Evolutionary conservation across 2,888 invertebrate species (phyloP).

Genomic region (Eumerus sabulonum): DNA sequence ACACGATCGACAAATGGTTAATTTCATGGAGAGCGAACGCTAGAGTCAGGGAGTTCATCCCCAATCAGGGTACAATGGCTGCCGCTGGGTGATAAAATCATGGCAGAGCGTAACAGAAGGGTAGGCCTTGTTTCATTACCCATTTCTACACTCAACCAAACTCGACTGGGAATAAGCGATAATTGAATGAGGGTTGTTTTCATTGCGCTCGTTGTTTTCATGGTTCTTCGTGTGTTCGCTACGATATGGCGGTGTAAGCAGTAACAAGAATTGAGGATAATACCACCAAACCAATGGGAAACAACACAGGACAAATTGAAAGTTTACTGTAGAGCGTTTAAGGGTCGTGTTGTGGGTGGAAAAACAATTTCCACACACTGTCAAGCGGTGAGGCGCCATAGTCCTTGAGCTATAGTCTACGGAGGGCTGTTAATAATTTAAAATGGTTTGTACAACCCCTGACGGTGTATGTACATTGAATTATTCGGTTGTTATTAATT

Average conservation of each 20-base stretch:
- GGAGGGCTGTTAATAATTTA: conserved; percentile 65
- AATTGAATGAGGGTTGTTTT: conserved; percentile 67
- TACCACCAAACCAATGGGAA: conserved; percentile 37
- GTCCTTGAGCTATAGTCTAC: no score
- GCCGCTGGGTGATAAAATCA: conserved; percentile 62
- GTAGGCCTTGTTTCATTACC: conserved; percentile 14
- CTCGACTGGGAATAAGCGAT: conserved; percentile 65
- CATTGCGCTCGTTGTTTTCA: neutral
- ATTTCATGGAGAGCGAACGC: conserved; percentile 50
- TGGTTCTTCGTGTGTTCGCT: conserved; percentile 2
- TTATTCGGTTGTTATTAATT: conserved; percentile 50
- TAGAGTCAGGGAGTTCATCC: conserved; percentile 47
- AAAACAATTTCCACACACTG: conserved; percentile 51
- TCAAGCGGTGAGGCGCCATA: no score
- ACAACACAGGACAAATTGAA: conserved; percentile 65
- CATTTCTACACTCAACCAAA: conserved; percentile 33
- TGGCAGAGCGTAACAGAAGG: conserved; percentile 30
- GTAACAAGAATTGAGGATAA: conserved; percentile 49
- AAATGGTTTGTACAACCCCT: conserved; percentile 32
- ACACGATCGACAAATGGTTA: conserved; percentile 63
- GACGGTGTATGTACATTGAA: conserved; percentile 1
- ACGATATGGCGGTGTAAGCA: conserved; percentile 4
- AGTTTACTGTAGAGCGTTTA: conserved; percentile 66
- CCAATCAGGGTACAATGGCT: conserved; percentile 67
- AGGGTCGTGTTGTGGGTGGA: conserved; percentile 58